phyloP scores from a whole-genome alignment of 2,888 invertebrate species.

The Caenorhabditis plicata region DNA sequence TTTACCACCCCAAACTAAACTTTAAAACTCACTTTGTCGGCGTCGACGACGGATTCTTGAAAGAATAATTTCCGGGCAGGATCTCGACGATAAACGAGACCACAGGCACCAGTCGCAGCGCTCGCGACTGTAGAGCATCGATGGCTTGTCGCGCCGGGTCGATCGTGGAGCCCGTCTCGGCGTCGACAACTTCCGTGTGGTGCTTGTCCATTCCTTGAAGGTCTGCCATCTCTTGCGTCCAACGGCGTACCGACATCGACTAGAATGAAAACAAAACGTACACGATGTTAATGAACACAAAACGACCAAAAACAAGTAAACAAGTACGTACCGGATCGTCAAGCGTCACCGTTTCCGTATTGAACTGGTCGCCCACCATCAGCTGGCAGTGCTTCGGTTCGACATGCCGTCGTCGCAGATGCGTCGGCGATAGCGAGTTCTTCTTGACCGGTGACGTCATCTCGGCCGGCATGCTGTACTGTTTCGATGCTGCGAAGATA shows the following conservation, averaged over 20 bases:
- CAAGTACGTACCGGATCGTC: constrained; percentile 51
- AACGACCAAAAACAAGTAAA: neutral
- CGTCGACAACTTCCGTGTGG: constrained; percentile 58
- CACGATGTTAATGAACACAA: neutral
- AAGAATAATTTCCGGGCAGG: constrained; percentile 53
- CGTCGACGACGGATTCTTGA: constrained; percentile 47
- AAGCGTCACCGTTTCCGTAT: constrained; percentile 49
- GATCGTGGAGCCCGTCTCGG: constrained; percentile 59
- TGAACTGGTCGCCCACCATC: constrained; percentile 49
- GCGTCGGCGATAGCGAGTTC: constrained; percentile 31
- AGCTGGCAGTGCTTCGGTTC: constrained; percentile 48
- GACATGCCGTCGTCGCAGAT: constrained; percentile 26
- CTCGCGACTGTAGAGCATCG: constrained; percentile 60
- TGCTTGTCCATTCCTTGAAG: constrained; percentile 52
- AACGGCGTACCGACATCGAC: constrained; percentile 54
- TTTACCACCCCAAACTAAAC: too few species aligned
- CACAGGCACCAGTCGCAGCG: constrained; percentile 59
- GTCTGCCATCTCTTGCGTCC: constrained; percentile 57
- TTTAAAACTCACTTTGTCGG: constrained; percentile 36
- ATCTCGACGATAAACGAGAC: constrained; percentile 60
- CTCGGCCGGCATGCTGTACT: constrained; percentile 47
- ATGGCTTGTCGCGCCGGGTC: constrained; percentile 62
- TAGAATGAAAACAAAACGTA: neutral
- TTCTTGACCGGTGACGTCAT: constrained; percentile 37
- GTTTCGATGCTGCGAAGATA: constrained; percentile 44